These are phyloP conservation scores for Cebidichthys violaceus DNA, from an alignment of 2,113 vertebrate genomes.

Conservation along the genomic window DNA sequence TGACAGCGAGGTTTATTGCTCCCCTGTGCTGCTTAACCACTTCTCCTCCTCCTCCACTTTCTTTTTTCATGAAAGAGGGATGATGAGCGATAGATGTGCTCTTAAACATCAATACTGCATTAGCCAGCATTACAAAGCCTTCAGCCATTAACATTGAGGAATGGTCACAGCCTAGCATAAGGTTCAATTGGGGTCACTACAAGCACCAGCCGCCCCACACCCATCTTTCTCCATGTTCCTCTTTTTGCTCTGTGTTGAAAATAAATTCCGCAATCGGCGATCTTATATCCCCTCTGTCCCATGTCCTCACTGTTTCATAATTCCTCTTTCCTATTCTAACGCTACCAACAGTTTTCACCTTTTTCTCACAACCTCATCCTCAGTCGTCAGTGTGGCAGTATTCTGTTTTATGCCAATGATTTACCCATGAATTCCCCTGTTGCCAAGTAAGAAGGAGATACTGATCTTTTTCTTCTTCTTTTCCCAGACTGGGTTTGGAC, in stretches of 20 bases:
- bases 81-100: constrained; percentile 80
- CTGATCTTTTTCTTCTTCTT: constrained; percentile 37
- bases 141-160: constrained; percentile 80
- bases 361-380: background rate
- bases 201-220: constrained; percentile 52
- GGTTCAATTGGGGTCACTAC: constrained; percentile 79
- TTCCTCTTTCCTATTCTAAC: background rate
- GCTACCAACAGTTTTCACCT: background rate
- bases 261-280: constrained; percentile 26
- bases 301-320: background rate
- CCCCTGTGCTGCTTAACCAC: constrained; percentile 75
- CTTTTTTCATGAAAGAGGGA: constrained; percentile 65
- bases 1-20: constrained; percentile 78
- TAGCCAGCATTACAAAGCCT: constrained; percentile 81
- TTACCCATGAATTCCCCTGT: background rate
- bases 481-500: constrained; percentile 94
- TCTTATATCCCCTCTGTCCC: constrained; percentile 2
- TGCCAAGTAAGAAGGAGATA: background rate
- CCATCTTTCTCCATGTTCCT: constrained; percentile 49
- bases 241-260: constrained; percentile 20
- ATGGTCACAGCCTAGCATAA: constrained; percentile 73
- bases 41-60: constrained; percentile 60
- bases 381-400: background rate
- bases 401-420: background rate
- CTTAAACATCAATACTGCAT: constrained; percentile 89